Evolutionary conservation across 2,888 invertebrate species (phyloP).

Genomic region (Thymelicus lineola): DNA sequence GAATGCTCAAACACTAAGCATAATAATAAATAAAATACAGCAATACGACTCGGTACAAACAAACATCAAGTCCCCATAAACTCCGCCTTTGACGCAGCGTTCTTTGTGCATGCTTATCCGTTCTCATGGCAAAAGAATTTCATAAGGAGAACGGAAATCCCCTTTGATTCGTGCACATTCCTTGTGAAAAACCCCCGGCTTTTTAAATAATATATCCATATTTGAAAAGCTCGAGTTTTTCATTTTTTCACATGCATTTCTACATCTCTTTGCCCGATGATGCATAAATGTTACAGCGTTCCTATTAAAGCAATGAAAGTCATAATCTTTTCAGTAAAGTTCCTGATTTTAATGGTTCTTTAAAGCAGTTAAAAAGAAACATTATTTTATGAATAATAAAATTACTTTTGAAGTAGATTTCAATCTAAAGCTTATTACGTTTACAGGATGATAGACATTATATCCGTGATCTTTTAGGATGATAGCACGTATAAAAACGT

Average conservation of each 20-base stretch:
- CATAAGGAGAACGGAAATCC: constrained; percentile 27
- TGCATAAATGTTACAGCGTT: constrained; percentile 11
- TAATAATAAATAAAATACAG: too few species aligned
- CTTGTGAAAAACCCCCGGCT: constrained; percentile 25
- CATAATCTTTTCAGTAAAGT: not conserved
- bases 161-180: constrained; percentile 31
- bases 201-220: constrained; percentile 17
- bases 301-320: not conserved
- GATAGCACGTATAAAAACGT: too few species aligned
- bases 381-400: too few species aligned
- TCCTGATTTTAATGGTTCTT: too few species aligned
- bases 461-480: too few species aligned
- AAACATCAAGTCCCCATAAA: constrained; percentile 4
- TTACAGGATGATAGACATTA: too few species aligned
- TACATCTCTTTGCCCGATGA: constrained; percentile 3
- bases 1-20: too few species aligned
- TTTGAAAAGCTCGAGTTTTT: constrained; percentile 4
- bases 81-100: constrained; percentile 15
- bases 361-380: not conserved
- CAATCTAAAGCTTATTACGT: too few species aligned
- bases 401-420: too few species aligned
- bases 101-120: constrained; percentile 27
- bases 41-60: not conserved
- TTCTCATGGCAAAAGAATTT: constrained; percentile 23
- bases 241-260: constrained; percentile 17